These are phyloP conservation scores for Plectrocnemia conspersa DNA, from an alignment of 1,140 invertebrate genomes.

Conservation along the genomic window DNA sequence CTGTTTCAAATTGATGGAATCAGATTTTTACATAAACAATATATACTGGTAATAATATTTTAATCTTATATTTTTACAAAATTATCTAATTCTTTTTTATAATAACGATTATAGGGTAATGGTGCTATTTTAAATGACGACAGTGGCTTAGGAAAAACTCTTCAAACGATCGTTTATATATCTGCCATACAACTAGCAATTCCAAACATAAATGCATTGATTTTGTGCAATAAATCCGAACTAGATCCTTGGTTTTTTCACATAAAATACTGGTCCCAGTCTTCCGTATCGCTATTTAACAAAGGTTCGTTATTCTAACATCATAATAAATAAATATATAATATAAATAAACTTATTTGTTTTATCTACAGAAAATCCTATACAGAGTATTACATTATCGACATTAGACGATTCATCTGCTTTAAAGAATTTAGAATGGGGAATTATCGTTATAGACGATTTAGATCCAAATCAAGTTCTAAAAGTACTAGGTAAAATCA, in stretches of 20 bases:
- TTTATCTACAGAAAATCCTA: no score
- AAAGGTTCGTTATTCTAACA: neutral
- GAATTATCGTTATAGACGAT: constrained; percentile 27
- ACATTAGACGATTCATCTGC: neutral
- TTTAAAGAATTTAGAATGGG: constrained; percentile 20
- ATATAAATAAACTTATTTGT: no score
- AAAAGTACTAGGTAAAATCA: constrained; percentile 12
- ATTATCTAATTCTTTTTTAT: constrained; percentile 6
- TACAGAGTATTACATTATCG: neutral
- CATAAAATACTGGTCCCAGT: constrained; percentile 20
- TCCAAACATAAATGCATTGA: constrained; percentile 11
- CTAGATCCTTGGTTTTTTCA: constrained; percentile 29
- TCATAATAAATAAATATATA: no score
- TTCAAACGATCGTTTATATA: constrained; percentile 26
- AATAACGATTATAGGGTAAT: constrained; percentile 8
- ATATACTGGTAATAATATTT: constrained; percentile 21
- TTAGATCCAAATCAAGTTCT: constrained; percentile 13
- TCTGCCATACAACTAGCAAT: constrained; percentile 13
- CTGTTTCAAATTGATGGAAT: constrained; percentile 33
- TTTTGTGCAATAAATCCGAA: constrained; percentile 22
- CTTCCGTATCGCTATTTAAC: neutral
- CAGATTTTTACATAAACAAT: constrained; percentile 26
- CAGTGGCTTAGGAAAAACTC: constrained; percentile 26
- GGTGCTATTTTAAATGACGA: constrained; percentile 33
- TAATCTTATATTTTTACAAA: neutral